These are phyloP conservation scores for Pelochelys cantorii DNA, from an alignment of 2,797 vertebrate species.

Conservation along the genomic window DNA sequence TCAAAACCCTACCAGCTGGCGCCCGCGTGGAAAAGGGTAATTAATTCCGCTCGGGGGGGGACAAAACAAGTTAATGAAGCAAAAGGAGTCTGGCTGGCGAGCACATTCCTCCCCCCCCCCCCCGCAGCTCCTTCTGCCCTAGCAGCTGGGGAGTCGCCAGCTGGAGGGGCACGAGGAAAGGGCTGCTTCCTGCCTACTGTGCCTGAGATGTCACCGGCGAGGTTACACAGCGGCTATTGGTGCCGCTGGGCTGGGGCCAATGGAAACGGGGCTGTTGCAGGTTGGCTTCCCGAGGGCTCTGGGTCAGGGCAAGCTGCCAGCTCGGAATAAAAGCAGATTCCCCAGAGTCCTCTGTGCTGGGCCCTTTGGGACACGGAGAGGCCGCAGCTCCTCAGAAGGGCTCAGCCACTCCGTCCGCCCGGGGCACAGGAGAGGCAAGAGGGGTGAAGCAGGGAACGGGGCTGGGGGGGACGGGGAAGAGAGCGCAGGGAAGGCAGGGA, in stretches of 20 bases:
- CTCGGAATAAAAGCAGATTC: not conserved
- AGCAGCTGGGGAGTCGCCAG: not conserved
- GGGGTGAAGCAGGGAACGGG: not conserved
- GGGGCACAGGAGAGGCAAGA: not conserved
- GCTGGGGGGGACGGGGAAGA: not conserved
- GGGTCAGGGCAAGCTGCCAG: not conserved
- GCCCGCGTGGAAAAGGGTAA: conserved; percentile 20
- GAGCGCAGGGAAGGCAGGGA: not conserved
- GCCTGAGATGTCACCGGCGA: no score
- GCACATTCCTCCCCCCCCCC: not conserved
- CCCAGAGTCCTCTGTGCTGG: not conserved
- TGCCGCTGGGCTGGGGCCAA: no score
- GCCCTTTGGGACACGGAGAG: not conserved
- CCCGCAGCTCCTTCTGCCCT: not conserved
- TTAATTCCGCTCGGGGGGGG: not conserved
- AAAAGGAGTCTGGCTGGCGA: not conserved
- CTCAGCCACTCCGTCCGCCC: not conserved
- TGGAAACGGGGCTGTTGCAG: not conserved
- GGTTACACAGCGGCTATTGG: no score
- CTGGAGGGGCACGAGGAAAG: not conserved
- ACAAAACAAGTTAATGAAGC: not conserved
- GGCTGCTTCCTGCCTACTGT: not conserved
- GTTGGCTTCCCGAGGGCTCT: not conserved
- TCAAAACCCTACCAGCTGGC: not conserved
- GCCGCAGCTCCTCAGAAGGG: not conserved